Base-by-base conservation (phyloP, 1,140 invertebrate genomes). In the Zaprionus ghesquierei region DNA sequence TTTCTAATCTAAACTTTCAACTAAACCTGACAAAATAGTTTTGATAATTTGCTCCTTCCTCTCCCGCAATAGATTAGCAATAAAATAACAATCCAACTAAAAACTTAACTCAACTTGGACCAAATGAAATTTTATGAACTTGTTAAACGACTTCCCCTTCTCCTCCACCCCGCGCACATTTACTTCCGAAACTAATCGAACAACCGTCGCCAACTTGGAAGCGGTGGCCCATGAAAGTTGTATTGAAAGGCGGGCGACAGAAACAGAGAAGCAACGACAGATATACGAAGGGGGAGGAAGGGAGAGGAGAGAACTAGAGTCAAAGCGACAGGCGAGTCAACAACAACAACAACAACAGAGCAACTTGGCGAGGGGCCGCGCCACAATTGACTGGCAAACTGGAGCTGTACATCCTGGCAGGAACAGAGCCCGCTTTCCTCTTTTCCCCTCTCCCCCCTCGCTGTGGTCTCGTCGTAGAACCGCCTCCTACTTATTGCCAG, bases 321-420 rank as follows among this genome's bases (percentile, higher is more conserved):
- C 55, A 25, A 46, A 49, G 46, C 63, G 58, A 61, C 58, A 70
- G 62, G 15, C 72, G 61, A 69, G 69, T 64, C 63, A 80, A 70
- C 65, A 62, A 74, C 74, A 56, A 69, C 44, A 38, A 55, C 29
- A 33, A 69, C 44, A 46, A 12, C 18, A 35, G 50, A 31, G 55
- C 12, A 1, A 58, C 13, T 71, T 58, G 53, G 61, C 69, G 35
- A 59, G 70, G 31, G 59, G 64, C 51, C 59, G 68, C 76, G 41
- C 62, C 69, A 54, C 81, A 87, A 86, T 86, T 81, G 81, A 87
- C 68, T 86, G 71, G 78, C 75, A 87, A 86, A 86, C 81, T 85
- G 61, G 75, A 86, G 65, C 81, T 77, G 20, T 35, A 38, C 64
- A 82, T 81, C 75, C 73, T 75, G 55, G 56, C 56, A 69, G 59